These are phyloP conservation scores for Pogoniulus pusillus DNA, from an alignment of 2,797 vertebrate species.

Conservation along the genomic window DNA sequence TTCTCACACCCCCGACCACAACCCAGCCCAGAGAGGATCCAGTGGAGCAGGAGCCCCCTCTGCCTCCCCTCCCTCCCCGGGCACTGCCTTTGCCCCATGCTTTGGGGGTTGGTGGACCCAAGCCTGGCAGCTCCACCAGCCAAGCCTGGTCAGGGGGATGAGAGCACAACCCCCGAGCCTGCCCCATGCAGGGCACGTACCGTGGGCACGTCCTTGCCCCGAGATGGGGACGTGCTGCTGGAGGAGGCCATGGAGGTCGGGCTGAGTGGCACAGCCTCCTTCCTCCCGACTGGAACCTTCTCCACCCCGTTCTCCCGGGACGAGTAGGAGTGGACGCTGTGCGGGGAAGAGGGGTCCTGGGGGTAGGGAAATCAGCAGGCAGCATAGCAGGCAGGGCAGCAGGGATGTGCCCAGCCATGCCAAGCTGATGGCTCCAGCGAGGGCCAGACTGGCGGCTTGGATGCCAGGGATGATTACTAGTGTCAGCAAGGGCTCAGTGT, in stretches of 20 bases:
- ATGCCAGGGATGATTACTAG: background rate
- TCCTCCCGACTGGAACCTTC: conserved; percentile 81
- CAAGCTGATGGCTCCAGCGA: background rate
- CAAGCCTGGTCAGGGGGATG: fast-evolving
- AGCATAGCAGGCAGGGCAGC: background rate
- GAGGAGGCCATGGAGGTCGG: conserved; percentile 88
- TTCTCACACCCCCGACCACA: too few relatives aligned
- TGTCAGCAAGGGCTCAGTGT: fast-evolving
- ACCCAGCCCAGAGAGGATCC: background rate
- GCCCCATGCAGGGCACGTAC: background rate
- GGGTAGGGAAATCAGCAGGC: background rate
- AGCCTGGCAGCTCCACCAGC: fast-evolving
- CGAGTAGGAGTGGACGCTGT: conserved; percentile 88
- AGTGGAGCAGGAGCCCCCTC: background rate
- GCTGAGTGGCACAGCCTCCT: conserved; percentile 82
- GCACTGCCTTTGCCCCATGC: fast-evolving
- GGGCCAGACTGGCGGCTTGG: background rate
- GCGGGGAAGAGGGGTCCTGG: conserved; percentile 84
- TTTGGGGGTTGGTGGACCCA: background rate
- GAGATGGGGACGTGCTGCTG: conserved; percentile 84
- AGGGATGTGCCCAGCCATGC: fast-evolving
- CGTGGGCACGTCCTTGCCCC: conserved; percentile 78
- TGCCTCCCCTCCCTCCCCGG: too few relatives aligned
- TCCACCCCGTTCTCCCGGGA: conserved; percentile 88
- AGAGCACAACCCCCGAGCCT: fast-evolving